phyloP scores from a whole-genome alignment of 2,113 vertebrate species.

The Pardalotus punctatus region DNA sequence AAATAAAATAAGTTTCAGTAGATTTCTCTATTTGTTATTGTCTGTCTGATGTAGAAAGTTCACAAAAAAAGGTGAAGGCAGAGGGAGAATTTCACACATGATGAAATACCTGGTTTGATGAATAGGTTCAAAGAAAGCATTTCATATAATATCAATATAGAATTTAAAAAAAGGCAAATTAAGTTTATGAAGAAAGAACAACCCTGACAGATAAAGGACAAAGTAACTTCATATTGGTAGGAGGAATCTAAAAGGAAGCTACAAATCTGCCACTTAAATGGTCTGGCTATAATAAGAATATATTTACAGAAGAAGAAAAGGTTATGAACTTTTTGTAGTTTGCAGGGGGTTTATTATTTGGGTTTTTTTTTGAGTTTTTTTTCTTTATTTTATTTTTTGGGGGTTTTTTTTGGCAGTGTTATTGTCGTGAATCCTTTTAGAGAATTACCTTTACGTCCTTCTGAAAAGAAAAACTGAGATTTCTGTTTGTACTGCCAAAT shows the following conservation, averaged over 20 bases:
- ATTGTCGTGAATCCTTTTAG: neutral
- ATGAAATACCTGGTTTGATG: neutral
- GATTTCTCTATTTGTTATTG: neutral
- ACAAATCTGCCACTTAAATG: neutral
- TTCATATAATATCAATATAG: neutral
- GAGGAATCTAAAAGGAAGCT: neutral
- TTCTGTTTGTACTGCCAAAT: neutral
- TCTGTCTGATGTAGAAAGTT: neutral
- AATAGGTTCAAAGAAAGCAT: neutral
- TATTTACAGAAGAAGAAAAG: neutral
- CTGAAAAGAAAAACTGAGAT: neutral
- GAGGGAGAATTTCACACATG: neutral
- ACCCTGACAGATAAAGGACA: neutral
- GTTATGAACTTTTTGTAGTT: neutral
- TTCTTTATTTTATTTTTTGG: too few species aligned
- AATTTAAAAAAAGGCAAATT: neutral
- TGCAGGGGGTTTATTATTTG: neutral
- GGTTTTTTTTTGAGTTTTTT: fast-evolving
- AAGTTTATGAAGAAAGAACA: neutral
- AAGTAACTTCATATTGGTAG: neutral
- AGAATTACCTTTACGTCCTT: neutral
- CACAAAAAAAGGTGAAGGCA: neutral
- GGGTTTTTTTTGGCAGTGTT: neutral
- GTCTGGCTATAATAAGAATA: neutral
- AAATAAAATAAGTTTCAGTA: neutral